Conservation (phyloP, 2,888 invertebrate genomes). For the Hypercompe scribonia region DNA sequence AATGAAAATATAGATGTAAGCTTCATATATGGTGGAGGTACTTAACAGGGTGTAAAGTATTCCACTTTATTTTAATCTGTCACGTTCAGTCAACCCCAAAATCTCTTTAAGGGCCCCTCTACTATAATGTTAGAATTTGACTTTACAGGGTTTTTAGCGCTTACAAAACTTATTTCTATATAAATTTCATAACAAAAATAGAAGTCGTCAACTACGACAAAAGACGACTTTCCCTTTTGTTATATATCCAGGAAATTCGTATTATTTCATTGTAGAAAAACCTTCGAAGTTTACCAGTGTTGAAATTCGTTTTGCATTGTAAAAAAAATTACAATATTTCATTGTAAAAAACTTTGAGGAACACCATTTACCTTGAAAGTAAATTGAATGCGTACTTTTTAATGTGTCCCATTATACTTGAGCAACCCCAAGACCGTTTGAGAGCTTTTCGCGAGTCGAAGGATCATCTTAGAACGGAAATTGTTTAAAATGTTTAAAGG, state of each 20-base stretch:
- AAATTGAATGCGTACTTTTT: conserved; percentile 12
- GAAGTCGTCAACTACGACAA: too few relatives aligned
- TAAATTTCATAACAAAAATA: too few relatives aligned
- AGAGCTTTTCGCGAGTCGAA: neutral
- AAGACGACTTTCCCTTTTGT: too few relatives aligned
- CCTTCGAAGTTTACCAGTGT: neutral
- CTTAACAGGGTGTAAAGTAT: too few relatives aligned
- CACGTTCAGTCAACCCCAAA: too few relatives aligned
- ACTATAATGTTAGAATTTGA: too few relatives aligned
- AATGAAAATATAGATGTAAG: too few relatives aligned
- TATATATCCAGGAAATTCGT: neutral
- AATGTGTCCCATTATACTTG: conserved; percentile 8
- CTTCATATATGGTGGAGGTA: too few relatives aligned
- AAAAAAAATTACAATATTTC: neutral
- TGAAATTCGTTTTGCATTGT: neutral
- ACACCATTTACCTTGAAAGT: neutral
- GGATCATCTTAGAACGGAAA: conserved; percentile 16
- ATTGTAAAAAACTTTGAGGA: neutral
- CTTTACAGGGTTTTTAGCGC: too few relatives aligned
- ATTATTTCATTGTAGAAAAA: neutral
- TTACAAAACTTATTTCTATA: too few relatives aligned
- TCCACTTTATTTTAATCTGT: too few relatives aligned
- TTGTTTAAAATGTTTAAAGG: conserved; percentile 16
- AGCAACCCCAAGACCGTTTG: conserved; percentile 12
- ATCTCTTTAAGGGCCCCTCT: too few relatives aligned